Evolutionary conservation across 2,888 invertebrate species (phyloP), one percentile per base, ranked within the genome.

Genomic region (Stenodema calcarata): DNA sequence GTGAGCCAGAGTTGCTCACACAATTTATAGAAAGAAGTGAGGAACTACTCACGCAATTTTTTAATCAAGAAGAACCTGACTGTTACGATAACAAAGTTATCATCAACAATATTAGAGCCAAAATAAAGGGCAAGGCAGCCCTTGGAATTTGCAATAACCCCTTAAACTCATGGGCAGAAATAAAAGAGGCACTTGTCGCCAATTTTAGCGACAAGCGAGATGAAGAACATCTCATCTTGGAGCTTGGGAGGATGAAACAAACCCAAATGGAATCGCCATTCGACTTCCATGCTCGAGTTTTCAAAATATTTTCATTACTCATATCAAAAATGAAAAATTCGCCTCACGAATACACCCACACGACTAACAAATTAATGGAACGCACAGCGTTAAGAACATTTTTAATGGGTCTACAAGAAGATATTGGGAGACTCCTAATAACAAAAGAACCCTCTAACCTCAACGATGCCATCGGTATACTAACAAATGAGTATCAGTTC

Each of bases 171-270:
- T 54, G 81, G 81, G 30, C 23, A 3, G 81, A 54, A 11, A 47
- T 81, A 7, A 81, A 81, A 81, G 28, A 16, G 0, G 81, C 81
- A 2, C 50, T 23, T 70, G 12, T 70, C 11, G 23, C 70, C 2
- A 70, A 70, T 16, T 70, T 18, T 70, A n/a, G 16, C 14, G 81
- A 81, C 27, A 81, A 81, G n/a, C n/a, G n/a, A n/a, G n/a, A n/a
- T n/a, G n/a, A n/a, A n/a, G n/a, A n/a, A n/a, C n/a, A n/a, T n/a
- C n/a, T 81, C 14, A 81, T 81, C 28, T 7, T 54, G 14, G 62
- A 81, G 16, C 27, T 62, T 23, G 62, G 62, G 9, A 62, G 14
- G 14, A 9, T 62, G 16, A n/a, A 16, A 16, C 62, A 62, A 16
- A 4, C 4, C 11, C 11, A 54, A 28, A 16, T 28, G 2, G 81